Evolutionary conservation across 53 echinoderm and acorn worm genomes (phyloP), one percentile per base, ranked within the genome.

Genomic region (Zoroaster sp.): DNA sequence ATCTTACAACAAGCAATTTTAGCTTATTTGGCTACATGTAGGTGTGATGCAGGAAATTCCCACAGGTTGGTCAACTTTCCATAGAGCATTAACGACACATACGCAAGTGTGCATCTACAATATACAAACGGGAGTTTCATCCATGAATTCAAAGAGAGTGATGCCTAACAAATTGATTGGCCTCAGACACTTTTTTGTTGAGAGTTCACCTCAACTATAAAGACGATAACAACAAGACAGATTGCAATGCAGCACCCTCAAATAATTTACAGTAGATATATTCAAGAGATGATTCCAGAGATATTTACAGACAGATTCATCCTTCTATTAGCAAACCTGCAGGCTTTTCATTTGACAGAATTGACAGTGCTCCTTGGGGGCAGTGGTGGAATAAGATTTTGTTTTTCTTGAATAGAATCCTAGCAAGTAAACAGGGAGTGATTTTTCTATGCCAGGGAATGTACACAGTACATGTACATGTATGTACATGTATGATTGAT

Each of bases 291-390:
- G 30, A 47, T 28, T 33, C 28, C 31, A n/a, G 45, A 28, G 75
- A 75, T 75, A 75, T 47, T 49, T 75, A 46, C 75, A 75, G 75
- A 46, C 46, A 41, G 44, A 41, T 36, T 28, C 28, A 46, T 45
- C 23, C 75, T 28, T 44, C 76, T 46, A 76, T 44, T 46, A 32
- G 47, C 76, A 47, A 15, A 46, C 28, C 76, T 46, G 32, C 21
- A 33, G 47, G 76, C 76, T 49, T 35, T 70, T 36, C 71, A 34
- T 10, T 35, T 17, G 17, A 37, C 35, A 70, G 35, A 70, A 34
- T 35, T 37, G 71, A 37, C 72, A 59, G 63, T 59, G 28, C 8
- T 21, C 63, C 63, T 59, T 10, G 10, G 63, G 63, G 11, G 11
- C 8, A 59, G 63, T 10, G 63, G 23, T 59, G 63, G 23, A 59